Evolutionary conservation across 64 coral and sea anemone species (phyloP), one percentile per base, ranked within the genome.

Genomic region (Catalaphyllia jardinei): DNA sequence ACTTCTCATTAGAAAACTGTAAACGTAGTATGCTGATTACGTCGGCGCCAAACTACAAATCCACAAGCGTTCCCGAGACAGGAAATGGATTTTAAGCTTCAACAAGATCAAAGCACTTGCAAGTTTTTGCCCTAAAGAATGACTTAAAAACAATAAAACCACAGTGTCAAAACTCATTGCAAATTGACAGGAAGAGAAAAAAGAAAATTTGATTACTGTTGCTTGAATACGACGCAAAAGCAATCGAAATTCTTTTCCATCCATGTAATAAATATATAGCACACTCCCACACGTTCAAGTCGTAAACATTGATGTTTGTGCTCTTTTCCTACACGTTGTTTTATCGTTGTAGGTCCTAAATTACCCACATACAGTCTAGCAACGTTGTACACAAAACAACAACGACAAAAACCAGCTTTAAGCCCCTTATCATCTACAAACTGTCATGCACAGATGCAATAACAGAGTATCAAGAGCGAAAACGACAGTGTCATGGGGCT

Each of bases 221-320:
- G 63, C 17, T 18, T 49, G 38, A 71, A 85, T 50, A 85, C 24
- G 71, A 71, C 81, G 63, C 63, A 71, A 46, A 69, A 85, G 35
- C 60, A 85, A 85, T 42, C 81, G 81, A 85, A 85, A 85, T 85
- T 85, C 63, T 85, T 85, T 69, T 51, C 62, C 81, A 67, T 71
- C 63, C 81, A 85, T 85, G 81, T 85, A 85, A 85, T 85, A 85
- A 85, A 71, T 83, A 69, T 85, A 85, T 38, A 52, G 63, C 81
- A 85, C 81, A 85, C 62, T 85, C 63, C 63, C 64, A 85, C 81
- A 85, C 62, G 62, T 71, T 71, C 81, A 69, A 25, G 31, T 71
- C 31, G 81, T 85, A 85, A 85, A 85, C 62, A 85, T 24, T 69
- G 81, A 28, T 71, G 81, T 85, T 85, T 85, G n/a, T 85, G 63